These are phyloP conservation scores for Kryptolebias ocellatus DNA, from an alignment of 2,797 vertebrate genomes.

Conservation along the genomic window DNA sequence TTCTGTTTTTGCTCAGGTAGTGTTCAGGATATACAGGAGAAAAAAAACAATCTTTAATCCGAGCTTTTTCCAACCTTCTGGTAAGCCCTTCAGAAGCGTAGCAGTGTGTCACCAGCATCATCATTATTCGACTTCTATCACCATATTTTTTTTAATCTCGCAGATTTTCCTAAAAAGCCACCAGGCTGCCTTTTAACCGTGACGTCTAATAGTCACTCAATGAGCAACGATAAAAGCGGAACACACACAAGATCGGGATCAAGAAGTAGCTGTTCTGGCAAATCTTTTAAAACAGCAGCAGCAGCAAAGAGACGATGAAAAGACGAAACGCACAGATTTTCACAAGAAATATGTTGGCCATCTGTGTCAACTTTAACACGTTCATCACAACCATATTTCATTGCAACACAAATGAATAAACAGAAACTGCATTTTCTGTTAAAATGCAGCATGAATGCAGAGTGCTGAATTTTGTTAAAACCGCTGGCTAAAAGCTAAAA, in stretches of 20 bases:
- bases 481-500: neutral
- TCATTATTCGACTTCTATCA: too few species aligned
- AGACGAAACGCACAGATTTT: neutral
- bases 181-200: neutral
- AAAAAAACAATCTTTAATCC: too few species aligned
- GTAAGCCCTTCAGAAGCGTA: too few species aligned
- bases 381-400: conserved; percentile 27
- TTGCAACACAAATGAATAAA: conserved; percentile 51
- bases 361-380: too few species aligned
- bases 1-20: too few species aligned
- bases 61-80: too few species aligned
- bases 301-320: conserved; percentile 6
- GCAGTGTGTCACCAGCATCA: too few species aligned
- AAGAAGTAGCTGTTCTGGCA: neutral
- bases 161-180: too few species aligned
- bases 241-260: neutral
- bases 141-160: too few species aligned
- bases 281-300: conserved; percentile 3
- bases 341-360: too few species aligned
- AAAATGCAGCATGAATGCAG: too few species aligned
- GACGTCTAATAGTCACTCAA: conserved; percentile 1
- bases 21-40: neutral
- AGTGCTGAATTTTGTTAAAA: too few species aligned
- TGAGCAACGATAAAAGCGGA: conserved; percentile 20
- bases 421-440: neutral